Evolutionary conservation across 2,113 vertebrate species (phyloP), one percentile per base, ranked within the genome.

Genomic region (Triplophysa tibetana): DNA sequence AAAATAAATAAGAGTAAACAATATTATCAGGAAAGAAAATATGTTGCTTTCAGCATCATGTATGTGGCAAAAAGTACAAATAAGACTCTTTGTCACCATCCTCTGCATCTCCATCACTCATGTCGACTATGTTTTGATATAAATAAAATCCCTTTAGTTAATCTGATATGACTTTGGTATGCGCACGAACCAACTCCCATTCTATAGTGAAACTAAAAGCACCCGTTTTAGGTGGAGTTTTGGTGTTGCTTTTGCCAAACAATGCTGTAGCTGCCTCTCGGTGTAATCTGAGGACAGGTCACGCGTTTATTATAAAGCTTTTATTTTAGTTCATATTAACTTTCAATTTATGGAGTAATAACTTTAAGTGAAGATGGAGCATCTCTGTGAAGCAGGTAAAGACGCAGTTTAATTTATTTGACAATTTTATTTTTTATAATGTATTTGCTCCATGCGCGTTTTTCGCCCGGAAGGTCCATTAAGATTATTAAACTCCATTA

Each of bases 221-320:
- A 58, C 1, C 2, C 2, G 45, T 24, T 9, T n/a, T n/a, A 33
- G 8, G 54, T 61, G 54, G 14, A 17, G 33, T 73, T 73, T 60
- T 73, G 70, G 70, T 24, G 33, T 61, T 52, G 50, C 14, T 4
- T 4, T 73, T 73, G 54, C 70, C 70, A 73, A 56, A 60, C 70
- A 11, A 60, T 73, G 70, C 68, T 9, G 26, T 13, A 21, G 8
- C 19, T 21, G 8, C 6, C 19, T 14, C 8, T 38, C 26, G 0
- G 52, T 16, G 54, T 60, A 6, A 73, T 60, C 12, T 43, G 54
- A 24, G 54, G 70, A 73, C 70, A 41, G 10, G n/a, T 24, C 19
- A 12, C 4, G 70, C 70, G 70, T 14, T 17, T 69, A 50, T 52
- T 50, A 68, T 8, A 58, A 8, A 16, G 1, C 50, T 14, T n/a